Evolutionary conservation across 2,888 invertebrate genomes (phyloP).

Genomic region (Nebria salina): DNA sequence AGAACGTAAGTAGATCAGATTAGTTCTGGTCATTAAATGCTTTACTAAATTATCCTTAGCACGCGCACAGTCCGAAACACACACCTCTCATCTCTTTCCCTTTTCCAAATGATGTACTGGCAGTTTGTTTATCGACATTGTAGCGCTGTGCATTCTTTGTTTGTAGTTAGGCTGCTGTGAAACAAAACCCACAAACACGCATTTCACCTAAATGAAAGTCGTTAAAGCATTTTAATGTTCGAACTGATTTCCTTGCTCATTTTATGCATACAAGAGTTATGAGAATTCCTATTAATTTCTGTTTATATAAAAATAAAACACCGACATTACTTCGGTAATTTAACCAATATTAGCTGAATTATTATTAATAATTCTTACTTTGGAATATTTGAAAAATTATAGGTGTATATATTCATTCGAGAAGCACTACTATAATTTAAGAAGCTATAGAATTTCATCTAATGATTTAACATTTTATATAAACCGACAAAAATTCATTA

Average conservation of each 20-base stretch:
- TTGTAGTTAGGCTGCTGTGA: background rate
- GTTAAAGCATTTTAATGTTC: conserved; percentile 7
- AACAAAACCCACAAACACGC: conserved; percentile 16
- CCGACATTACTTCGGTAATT: too few relatives aligned
- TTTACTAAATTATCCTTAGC: conserved; percentile 34
- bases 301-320: background rate
- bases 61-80: background rate
- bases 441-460: too few relatives aligned
- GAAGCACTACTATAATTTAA: too few relatives aligned
- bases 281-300: background rate
- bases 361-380: too few relatives aligned
- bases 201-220: conserved; percentile 8
- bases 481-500: too few relatives aligned
- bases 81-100: conserved; percentile 1
- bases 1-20: conserved; percentile 74
- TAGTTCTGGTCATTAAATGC: conserved; percentile 41
- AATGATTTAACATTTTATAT: too few relatives aligned
- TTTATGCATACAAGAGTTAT: background rate
- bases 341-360: too few relatives aligned
- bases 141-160: conserved; percentile 10
- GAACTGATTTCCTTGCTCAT: conserved; percentile 9
- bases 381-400: too few relatives aligned
- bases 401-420: too few relatives aligned
- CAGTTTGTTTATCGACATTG: conserved; percentile 33
- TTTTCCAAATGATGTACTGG: background rate